These are phyloP conservation scores for Carapus acus DNA, from an alignment of 2,797 vertebrate genomes.

Conservation along the genomic window DNA sequence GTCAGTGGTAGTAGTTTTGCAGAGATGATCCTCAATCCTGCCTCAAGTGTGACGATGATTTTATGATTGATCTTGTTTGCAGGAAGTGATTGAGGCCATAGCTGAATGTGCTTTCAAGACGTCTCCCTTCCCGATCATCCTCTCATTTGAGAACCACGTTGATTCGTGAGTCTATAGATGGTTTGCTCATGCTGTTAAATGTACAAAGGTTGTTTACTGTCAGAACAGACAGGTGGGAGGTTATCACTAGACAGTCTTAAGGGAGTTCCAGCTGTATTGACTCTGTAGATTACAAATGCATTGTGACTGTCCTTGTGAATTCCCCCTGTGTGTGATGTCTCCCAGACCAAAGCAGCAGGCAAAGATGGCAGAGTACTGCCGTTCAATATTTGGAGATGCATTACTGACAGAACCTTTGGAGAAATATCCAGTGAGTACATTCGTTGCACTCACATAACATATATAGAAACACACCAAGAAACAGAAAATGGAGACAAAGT, in stretches of 20 bases:
- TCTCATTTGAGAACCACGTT: slow-evolving; percentile 97
- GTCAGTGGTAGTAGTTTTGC: too few relatives aligned
- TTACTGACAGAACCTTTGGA: slow-evolving; percentile 89
- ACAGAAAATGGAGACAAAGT: slow-evolving; percentile 18
- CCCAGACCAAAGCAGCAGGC: slow-evolving; percentile 92
- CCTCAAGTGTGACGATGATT: not conserved
- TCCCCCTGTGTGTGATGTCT: slow-evolving; percentile 23
- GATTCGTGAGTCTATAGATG: slow-evolving; percentile 99
- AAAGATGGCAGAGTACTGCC: slow-evolving; percentile 98
- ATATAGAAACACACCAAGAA: slow-evolving; percentile 3
- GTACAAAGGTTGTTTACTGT: too few relatives aligned
- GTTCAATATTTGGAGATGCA: slow-evolving; percentile 93
- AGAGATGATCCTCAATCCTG: not conserved
- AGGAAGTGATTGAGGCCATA: slow-evolving; percentile 98
- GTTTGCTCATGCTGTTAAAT: slow-evolving; percentile 18
- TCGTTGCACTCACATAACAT: too few relatives aligned
- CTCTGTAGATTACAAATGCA: too few relatives aligned
- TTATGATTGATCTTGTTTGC: not conserved
- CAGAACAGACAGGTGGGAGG: too few relatives aligned
- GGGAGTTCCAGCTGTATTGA: too few relatives aligned
- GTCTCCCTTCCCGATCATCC: slow-evolving; percentile 88
- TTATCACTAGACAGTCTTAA: too few relatives aligned
- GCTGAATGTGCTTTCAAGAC: slow-evolving; percentile 97
- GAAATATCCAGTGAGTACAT: slow-evolving; percentile 86
- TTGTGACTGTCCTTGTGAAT: not conserved